A percentile compares a stretch with the other conserved stretches of the same genome.
Conservation (phyloP, 2,888 invertebrate species). For the Pterostichus niger region DNA sequence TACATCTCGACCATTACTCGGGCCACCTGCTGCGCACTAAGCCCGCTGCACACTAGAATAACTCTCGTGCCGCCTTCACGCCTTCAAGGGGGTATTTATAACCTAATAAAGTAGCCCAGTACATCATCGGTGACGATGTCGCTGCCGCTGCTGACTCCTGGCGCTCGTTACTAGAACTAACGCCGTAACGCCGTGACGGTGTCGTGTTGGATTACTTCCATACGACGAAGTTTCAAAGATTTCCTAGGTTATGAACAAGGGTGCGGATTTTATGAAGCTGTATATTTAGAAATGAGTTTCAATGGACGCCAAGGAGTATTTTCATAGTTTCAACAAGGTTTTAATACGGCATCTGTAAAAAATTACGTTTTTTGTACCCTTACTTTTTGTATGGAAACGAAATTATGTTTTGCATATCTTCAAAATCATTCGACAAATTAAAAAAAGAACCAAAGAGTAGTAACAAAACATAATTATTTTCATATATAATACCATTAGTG, state of each 20-base stretch:
- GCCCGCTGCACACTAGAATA: conserved; percentile 43
- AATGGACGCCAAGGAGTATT: neutral
- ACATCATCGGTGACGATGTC: conserved; percentile 70
- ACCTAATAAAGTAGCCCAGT: conserved; percentile 73
- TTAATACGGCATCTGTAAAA: neutral
- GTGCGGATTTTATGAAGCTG: conserved; percentile 26
- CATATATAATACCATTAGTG: no score
- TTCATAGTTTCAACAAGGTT: conserved; percentile 1
- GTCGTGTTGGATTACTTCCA: conserved; percentile 48
- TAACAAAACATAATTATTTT: no score
- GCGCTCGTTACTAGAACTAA: conserved; percentile 28
- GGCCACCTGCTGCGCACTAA: conserved; percentile 46
- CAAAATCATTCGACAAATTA: no score
- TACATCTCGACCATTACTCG: neutral
- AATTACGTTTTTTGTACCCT: no score
- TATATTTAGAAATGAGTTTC: conserved; percentile 26
- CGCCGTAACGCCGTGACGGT: conserved; percentile 1
- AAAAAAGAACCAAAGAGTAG: no score
- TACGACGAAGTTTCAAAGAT: conserved; percentile 31
- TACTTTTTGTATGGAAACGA: no score
- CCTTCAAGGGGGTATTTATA: conserved; percentile 70
- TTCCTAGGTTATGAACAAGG: conserved; percentile 32
- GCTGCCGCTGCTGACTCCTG: conserved; percentile 26
- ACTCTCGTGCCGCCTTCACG: neutral
- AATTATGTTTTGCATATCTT: no score